Evolutionary conservation across 2,797 vertebrate species (phyloP).

Genomic region (Pseudocheirus occidentalis): DNA sequence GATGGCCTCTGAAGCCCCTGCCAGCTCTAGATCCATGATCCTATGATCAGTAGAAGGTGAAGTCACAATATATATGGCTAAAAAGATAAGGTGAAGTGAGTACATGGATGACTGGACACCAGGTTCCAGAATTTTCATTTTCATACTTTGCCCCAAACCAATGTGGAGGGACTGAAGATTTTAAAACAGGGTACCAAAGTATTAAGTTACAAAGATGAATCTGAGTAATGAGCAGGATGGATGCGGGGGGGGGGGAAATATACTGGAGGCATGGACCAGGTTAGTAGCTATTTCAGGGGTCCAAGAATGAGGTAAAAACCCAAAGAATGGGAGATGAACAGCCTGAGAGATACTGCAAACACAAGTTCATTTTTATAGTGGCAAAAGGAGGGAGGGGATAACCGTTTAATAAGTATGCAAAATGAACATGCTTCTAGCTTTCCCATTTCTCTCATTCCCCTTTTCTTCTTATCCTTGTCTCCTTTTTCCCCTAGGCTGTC

Average conservation of each 20-base stretch:
- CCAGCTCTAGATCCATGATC: background rate
- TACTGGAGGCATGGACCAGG: background rate
- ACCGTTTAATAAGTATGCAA: background rate
- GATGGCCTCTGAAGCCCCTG: background rate
- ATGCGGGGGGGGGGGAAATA: background rate
- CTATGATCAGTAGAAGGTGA: background rate
- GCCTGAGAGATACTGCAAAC: constrained; percentile 15
- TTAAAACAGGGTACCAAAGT: background rate
- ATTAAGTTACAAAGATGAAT: constrained; percentile 48
- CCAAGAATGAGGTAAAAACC: background rate
- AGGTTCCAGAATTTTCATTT: constrained; percentile 38
- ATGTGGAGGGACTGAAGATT: constrained; percentile 17
- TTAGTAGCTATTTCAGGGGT: background rate
- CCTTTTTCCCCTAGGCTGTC: constrained; percentile 9
- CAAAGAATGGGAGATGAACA: constrained; percentile 4
- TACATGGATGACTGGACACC: background rate
- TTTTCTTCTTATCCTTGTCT: constrained; percentile 13
- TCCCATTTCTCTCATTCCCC: constrained; percentile 12
- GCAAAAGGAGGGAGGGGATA: constrained; percentile 12
- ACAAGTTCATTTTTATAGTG: background rate
- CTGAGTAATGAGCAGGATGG: constrained; percentile 2
- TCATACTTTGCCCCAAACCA: constrained; percentile 35
- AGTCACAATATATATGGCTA: background rate
- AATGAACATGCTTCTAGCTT: constrained; percentile 3
- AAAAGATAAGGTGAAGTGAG: background rate